Evolutionary conservation across 2,113 vertebrate genomes (phyloP), one percentile per base, ranked within the genome.

Genomic region (Dicrurus megarhynchus): DNA sequence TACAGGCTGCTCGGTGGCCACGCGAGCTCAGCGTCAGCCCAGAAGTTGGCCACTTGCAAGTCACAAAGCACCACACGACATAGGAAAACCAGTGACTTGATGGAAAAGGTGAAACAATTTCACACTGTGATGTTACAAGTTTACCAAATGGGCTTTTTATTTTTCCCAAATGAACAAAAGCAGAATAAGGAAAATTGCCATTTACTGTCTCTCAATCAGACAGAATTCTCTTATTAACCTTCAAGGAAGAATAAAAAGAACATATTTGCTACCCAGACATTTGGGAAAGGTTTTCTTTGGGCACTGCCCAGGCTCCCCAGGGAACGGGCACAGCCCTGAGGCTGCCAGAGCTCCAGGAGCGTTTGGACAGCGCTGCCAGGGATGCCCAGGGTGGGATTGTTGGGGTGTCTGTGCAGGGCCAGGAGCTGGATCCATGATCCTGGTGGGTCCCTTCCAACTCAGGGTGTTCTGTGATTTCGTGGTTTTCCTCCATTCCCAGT

Each of bases 1-100:
- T 16, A 10, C 12, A 1, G 3, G 13, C 59, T 73, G 32, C 37
- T 39, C 17, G 5, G 21, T 3, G 13, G 19, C 21, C 26, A 47
- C 1, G 1, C 1, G 28, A 75, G 32, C 15, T 68, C 37, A 14
- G 27, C 0, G 2, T 67, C 49, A 80, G 70, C 26, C 53, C 28
- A 18, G 9, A 56, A 35, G 13, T 0, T 33, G 30, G n/a, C 18
- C 33, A 16, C 68, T 68, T 18, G 1, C 8, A 79, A 78, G 37
- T 50, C 44, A 55, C 28, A 37, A 73, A 75, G n/a, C 14, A 32
- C 21, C 32, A 41, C 3, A 44, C 37, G 30, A 44, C 2, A 0
- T 10, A 30, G 47, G 19, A 79, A 44, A 92, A 17, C 6, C 33
- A 26, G 22, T 12, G 17, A 65, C 23, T 73, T 41, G 7, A 4